Evolutionary conservation across 2,888 invertebrate species (phyloP), one percentile per base, ranked within the genome.

Genomic region (Scrobipalpa costella): DNA sequence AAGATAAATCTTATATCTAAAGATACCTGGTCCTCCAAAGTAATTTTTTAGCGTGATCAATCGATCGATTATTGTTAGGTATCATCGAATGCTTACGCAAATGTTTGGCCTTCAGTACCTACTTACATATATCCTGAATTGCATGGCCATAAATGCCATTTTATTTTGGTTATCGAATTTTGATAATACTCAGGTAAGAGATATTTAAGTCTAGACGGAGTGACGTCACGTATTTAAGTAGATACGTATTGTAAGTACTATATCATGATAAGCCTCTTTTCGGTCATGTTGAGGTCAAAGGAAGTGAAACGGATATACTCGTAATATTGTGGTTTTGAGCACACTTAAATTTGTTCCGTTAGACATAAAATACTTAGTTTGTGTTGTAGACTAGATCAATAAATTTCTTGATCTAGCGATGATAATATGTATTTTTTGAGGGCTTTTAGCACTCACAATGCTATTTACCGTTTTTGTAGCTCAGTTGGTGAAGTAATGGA

Each of bases 141-240:
- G 50, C 15, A 2, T 15, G 15, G 15, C 15, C 6, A 8, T 21
- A 21, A 50, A 50, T 50, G n/a, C 15, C 44, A 15, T 15, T 9
- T n/a, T 44, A 15, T n/a, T 27, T 44, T 15, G 47, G 13, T 44
- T 44, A 44, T 44, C 44, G 44, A 61, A 49, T 34, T 34, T 17
- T 49, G 33, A 61, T 61, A 49, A 49, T 49, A 34, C 34, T 61
- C 17, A 49, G 33, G 49, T 33, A 13, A 34, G 2, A 21, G 52
- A 44, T 44, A 52, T 19, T 52, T 34, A 19, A 17, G 49, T 61
- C 61, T 61, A 61, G 61, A 61, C 61, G 49, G 7, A 17, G 40
- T 57, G 17, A 17, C 50, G 49, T 50, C 36, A 61, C n/a, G n/a
- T 1, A 13, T 3, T 11, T 21, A 11, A 19, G 33, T 55, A 8